Percentiles rank a stretch among this genome's conserved stretches.
Evolutionary conservation across 2,888 invertebrate genomes (phyloP).

Genomic region (Mythimna ferrago): DNA sequence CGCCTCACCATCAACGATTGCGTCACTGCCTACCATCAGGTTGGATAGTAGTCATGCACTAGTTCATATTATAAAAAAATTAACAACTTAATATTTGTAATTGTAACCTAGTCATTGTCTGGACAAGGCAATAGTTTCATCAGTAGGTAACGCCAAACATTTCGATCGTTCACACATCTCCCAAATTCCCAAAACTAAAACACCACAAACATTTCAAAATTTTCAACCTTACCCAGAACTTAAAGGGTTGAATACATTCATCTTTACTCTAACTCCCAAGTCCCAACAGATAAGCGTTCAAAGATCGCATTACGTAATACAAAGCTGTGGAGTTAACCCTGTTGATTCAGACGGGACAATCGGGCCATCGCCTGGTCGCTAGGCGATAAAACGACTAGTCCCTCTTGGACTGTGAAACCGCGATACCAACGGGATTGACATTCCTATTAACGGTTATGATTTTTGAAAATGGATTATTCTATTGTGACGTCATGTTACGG

Average conservation of each 20-base stretch:
- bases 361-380: constrained; percentile 61
- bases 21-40: too few species aligned
- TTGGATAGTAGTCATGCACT: too few species aligned
- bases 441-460: constrained; percentile 62
- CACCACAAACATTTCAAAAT: constrained; percentile 34
- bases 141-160: too few species aligned
- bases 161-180: not conserved
- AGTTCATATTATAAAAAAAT: too few species aligned
- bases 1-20: too few species aligned
- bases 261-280: constrained; percentile 41
- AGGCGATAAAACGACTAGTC: constrained; percentile 59
- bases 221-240: constrained; percentile 36
- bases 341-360: constrained; percentile 66
- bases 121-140: too few species aligned
- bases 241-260: constrained; percentile 44
- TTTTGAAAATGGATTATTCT: constrained; percentile 55
- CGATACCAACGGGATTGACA: constrained; percentile 58
- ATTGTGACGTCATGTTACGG: constrained; percentile 22
- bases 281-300: constrained; percentile 46
- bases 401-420: constrained; percentile 53
- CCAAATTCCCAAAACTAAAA: constrained; percentile 13
- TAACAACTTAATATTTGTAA: too few species aligned
- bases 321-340: constrained; percentile 62
- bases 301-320: constrained; percentile 57
- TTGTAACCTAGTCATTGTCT: too few species aligned